phyloP scores from a whole-genome alignment of 2,113 vertebrate species.

The Muscicapa adusta region DNA sequence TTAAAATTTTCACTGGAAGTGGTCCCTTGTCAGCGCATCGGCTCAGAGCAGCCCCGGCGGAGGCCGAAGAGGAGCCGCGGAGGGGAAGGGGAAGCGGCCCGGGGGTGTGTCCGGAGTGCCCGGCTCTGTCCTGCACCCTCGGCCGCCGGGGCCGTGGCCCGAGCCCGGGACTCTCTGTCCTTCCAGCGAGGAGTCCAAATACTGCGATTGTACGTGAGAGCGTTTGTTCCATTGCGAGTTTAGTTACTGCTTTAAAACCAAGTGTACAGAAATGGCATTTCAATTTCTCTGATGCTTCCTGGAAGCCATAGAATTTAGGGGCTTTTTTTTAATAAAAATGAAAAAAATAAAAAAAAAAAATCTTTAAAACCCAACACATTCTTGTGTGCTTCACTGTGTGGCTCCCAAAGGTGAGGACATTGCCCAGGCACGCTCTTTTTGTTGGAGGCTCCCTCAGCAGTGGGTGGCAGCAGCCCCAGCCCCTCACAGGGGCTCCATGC shows the following conservation, averaged over 20 bases:
- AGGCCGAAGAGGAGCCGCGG: neutral
- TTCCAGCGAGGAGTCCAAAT: neutral
- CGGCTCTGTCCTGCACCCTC: neutral
- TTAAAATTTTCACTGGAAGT: constrained; percentile 54
- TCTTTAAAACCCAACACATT: neutral
- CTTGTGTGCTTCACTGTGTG: fast-evolving
- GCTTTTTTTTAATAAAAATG: constrained; percentile 61
- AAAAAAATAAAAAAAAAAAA: constrained; percentile 35
- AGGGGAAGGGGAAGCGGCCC: neutral
- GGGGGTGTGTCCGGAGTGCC: neutral
- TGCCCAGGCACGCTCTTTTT: no score
- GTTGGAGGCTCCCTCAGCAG: no score
- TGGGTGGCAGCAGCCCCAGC: neutral
- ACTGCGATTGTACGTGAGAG: neutral
- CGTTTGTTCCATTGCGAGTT: neutral
- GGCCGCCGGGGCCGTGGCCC: neutral
- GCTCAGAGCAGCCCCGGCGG: neutral
- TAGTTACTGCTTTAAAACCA: constrained; percentile 60
- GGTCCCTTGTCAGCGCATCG: neutral
- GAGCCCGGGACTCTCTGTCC: neutral
- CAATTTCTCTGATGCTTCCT: constrained; percentile 67
- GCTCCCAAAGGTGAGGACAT: neutral
- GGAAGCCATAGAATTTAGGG: constrained; percentile 76
- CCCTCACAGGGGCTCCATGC: fast-evolving
- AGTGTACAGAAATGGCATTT: constrained; percentile 63